Percentiles rank a stretch among this genome's conserved stretches.
Evolutionary conservation across 2,113 vertebrate species (phyloP).

Genomic region (Siniperca chuatsi): DNA sequence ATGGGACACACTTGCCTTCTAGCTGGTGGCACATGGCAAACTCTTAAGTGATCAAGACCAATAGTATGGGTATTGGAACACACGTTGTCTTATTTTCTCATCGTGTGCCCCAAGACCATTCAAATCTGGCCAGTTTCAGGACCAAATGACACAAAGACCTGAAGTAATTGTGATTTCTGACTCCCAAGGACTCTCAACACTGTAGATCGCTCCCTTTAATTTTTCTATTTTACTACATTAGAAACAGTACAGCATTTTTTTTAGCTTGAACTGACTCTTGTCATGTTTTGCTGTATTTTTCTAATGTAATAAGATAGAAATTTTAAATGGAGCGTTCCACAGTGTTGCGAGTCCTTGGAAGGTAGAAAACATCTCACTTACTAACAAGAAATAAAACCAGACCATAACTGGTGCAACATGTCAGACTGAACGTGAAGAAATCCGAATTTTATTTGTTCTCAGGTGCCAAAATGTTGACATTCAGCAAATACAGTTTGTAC

Average conservation of each 20-base stretch:
- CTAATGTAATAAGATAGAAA: neutral
- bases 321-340: no score
- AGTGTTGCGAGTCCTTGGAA: neutral
- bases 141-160: neutral
- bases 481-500: slow-evolving; percentile 4
- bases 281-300: no score
- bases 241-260: neutral
- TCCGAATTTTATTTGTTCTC: neutral
- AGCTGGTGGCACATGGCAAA: neutral
- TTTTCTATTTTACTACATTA: neutral
- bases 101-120: neutral
- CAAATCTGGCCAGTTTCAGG: neutral
- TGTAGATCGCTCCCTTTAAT: no score
- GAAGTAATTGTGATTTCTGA: no score
- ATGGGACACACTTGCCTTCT: neutral
- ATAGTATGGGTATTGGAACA: neutral
- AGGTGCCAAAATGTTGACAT: neutral
- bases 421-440: neutral
- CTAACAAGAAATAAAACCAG: neutral
- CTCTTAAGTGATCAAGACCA: neutral
- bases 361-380: neutral
- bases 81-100: neutral
- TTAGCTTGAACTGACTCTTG: no score
- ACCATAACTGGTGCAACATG: neutral
- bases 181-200: neutral